phyloP scores from a whole-genome alignment of 2,888 invertebrate genomes.

The Epistrophe grossulariae region DNA sequence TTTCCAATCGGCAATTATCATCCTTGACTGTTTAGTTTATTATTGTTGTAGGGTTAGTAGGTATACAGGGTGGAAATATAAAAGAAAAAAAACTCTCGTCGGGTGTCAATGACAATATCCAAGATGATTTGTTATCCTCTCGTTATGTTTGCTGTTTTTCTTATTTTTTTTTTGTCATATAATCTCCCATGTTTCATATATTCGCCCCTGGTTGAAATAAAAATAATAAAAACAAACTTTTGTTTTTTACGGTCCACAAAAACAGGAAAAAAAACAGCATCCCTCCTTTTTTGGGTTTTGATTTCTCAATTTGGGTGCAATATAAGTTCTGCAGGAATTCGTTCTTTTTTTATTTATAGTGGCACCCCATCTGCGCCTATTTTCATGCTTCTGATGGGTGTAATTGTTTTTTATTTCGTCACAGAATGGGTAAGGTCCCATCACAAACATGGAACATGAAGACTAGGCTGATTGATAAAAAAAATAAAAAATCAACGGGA shows the following conservation, averaged over 20 bases:
- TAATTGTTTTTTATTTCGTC: conserved; percentile 72
- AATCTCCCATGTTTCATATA: conserved; percentile 35
- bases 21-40: conserved; percentile 30
- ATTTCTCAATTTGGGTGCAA: conserved; percentile 66
- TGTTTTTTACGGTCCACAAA: conserved; percentile 36
- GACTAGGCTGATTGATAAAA: conserved; percentile 38
- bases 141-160: conserved; percentile 50
- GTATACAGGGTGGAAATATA: background rate
- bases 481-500: background rate
- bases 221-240: conserved; percentile 47
- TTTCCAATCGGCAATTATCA: conserved; percentile 73
- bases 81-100: conserved; percentile 21
- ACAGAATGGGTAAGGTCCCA: conserved; percentile 53
- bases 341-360: conserved; percentile 2
- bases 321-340: conserved; percentile 12
- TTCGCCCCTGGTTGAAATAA: conserved; percentile 44
- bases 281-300: conserved; percentile 46
- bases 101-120: conserved; percentile 72
- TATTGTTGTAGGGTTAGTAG: background rate
- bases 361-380: conserved; percentile 71
- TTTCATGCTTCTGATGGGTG: conserved; percentile 59
- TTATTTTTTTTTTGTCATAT: conserved; percentile 14
- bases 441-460: background rate
- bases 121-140: conserved; percentile 68
- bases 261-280: background rate